A percentile compares a stretch with the other conserved stretches of the same genome.
phyloP scores from a whole-genome alignment of 2,113 vertebrate genomes.

The Datnioides undecimradiatus region DNA sequence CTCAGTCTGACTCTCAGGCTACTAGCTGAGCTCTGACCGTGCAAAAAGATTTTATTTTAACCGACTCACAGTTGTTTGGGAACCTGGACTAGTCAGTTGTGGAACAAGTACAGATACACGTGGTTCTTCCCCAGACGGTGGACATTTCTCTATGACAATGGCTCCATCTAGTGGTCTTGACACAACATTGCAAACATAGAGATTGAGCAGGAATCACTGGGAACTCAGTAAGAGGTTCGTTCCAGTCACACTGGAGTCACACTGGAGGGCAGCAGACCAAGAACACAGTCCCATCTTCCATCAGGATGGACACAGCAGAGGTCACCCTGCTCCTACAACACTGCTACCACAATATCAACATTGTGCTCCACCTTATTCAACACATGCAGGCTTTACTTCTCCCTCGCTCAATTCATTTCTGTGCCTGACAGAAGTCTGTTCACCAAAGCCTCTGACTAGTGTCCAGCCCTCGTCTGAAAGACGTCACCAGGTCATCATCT shows the following conservation, averaged over 20 bases:
- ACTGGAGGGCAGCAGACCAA: not conserved
- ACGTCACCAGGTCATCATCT: not conserved
- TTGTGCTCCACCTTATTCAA: too few species aligned
- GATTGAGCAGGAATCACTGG: too few species aligned
- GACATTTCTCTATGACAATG: not conserved
- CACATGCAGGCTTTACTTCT: too few species aligned
- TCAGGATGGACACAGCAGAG: not conserved
- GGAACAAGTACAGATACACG: not conserved
- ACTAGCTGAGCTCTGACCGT: too few species aligned
- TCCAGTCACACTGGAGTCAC: too few species aligned
- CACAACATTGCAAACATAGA: not conserved
- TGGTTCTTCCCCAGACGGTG: not conserved
- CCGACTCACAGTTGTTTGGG: too few species aligned
- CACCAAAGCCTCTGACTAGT: too few species aligned
- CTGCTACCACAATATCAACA: too few species aligned
- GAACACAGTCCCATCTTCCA: not conserved
- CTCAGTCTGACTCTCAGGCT: not conserved
- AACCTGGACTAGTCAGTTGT: not conserved
- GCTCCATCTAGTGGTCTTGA: slow-evolving; percentile 55
- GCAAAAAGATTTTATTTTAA: not conserved
- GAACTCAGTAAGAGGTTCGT: too few species aligned
- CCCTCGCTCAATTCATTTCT: too few species aligned
- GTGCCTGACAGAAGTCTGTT: too few species aligned
- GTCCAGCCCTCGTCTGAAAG: not conserved
- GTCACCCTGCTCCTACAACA: not conserved